Percentiles rank a stretch among this genome's conserved stretches.
phyloP scores from a whole-genome alignment of 2,888 invertebrate species.

The Netelia fuscicornis region DNA sequence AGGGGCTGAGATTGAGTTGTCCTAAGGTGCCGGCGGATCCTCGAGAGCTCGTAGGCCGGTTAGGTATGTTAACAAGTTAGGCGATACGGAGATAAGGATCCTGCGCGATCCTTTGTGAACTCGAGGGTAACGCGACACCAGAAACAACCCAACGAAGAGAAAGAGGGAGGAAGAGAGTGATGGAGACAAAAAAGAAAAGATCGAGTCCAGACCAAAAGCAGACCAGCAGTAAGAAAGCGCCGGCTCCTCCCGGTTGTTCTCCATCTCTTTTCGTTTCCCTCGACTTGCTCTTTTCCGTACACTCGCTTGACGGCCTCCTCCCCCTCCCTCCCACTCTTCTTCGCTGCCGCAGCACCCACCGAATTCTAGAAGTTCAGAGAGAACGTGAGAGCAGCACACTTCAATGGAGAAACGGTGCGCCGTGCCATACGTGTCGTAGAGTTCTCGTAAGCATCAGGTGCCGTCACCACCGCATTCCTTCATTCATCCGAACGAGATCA shows the following conservation, averaged over 20 bases:
- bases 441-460: constrained; percentile 73
- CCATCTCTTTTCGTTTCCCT: constrained; percentile 60
- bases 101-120: constrained; percentile 82
- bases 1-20: constrained; percentile 77
- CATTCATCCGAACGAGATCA: constrained; percentile 78
- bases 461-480: constrained; percentile 72
- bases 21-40: constrained; percentile 75
- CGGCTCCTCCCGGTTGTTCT: constrained; percentile 59
- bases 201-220: constrained; percentile 74
- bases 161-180: constrained; percentile 19
- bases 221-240: constrained; percentile 68
- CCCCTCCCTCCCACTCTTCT: constrained; percentile 44
- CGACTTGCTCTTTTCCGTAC: constrained; percentile 36
- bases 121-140: constrained; percentile 83
- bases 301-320: constrained; percentile 51
- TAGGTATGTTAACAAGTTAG: constrained; percentile 84
- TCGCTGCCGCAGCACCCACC: constrained; percentile 50
- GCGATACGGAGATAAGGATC: constrained; percentile 84
- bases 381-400: constrained; percentile 48
- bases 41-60: constrained; percentile 77
- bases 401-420: constrained; percentile 65
- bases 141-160: constrained; percentile 75
- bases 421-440: constrained; percentile 71
- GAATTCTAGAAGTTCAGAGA: constrained; percentile 34
- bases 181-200: constrained; percentile 33